phyloP scores from a whole-genome alignment of 2,113 vertebrate genomes.

The Stomatorhinus ivindoensis region DNA sequence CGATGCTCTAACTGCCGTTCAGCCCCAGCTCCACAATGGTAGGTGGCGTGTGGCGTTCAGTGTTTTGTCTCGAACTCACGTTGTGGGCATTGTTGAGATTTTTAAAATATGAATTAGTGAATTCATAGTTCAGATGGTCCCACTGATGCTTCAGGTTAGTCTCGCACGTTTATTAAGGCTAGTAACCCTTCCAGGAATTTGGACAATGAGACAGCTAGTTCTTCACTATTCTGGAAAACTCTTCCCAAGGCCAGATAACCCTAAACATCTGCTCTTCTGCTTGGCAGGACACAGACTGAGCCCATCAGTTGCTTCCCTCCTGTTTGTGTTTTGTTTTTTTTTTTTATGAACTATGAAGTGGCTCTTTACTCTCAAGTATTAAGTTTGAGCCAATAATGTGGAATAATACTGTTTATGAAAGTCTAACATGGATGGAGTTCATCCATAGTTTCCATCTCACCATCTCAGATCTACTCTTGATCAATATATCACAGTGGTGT shows the following conservation, averaged over 20 bases:
- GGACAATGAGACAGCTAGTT: background rate
- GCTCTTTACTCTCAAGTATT: background rate
- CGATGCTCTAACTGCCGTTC: background rate
- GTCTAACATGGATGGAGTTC: background rate
- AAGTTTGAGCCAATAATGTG: background rate
- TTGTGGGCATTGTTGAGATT: constrained; percentile 13
- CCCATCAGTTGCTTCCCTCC: background rate
- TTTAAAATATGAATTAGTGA: background rate
- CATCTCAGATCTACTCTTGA: background rate
- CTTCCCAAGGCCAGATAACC: background rate
- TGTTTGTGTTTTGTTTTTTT: background rate
- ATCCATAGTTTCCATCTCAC: background rate
- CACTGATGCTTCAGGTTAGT: background rate
- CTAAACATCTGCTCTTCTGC: background rate
- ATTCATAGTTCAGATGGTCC: background rate
- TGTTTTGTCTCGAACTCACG: background rate
- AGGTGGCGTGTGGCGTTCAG: constrained; percentile 6
- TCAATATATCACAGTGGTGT: background rate
- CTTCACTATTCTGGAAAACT: background rate
- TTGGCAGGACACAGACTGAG: background rate
- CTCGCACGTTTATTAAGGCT: background rate
- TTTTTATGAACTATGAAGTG: background rate
- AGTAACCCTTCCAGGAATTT: background rate
- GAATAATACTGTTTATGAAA: background rate
- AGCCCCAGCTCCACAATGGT: background rate